A percentile compares a stretch with the other conserved stretches of the same genome.
Evolutionary conservation across 2,797 vertebrate species (phyloP).

Genomic region (Enteromius argenteus): DNA sequence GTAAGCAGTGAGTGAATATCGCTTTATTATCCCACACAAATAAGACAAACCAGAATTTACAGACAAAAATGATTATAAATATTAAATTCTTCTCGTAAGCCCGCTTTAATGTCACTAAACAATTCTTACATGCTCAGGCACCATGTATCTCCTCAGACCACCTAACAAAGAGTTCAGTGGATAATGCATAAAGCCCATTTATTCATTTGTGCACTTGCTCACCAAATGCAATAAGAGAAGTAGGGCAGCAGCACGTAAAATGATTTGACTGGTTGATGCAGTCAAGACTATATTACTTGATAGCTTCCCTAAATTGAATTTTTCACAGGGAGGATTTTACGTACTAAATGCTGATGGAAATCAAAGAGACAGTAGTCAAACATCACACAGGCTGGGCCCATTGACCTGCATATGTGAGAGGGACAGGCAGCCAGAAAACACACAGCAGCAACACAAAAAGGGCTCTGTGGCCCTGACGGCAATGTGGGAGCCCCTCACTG

Average conservation of each 20-base stretch:
- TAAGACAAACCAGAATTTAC: not conserved
- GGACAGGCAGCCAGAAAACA: slow-evolving; percentile 50
- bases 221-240: slow-evolving; percentile 39
- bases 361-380: slow-evolving; percentile 51
- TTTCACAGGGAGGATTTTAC: slow-evolving; percentile 22
- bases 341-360: slow-evolving; percentile 35
- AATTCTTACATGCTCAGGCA: not conserved
- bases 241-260: slow-evolving; percentile 12
- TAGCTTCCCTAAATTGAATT: slow-evolving; percentile 12
- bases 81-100: not conserved
- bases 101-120: not conserved
- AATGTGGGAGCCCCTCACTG: slow-evolving; percentile 31
- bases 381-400: slow-evolving; percentile 45
- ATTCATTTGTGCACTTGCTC: slow-evolving; percentile 39
- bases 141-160: slow-evolving; percentile 13
- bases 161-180: slow-evolving; percentile 15
- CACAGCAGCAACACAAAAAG: slow-evolving; percentile 53
- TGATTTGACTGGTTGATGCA: slow-evolving; percentile 28
- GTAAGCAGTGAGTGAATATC: not conserved
- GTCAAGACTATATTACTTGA: slow-evolving; percentile 37
- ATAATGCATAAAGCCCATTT: slow-evolving; percentile 31
- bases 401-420: slow-evolving; percentile 57
- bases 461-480: slow-evolving; percentile 52
- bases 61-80: not conserved
- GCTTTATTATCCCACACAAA: not conserved